Evolutionary conservation across 2,113 vertebrate species (phyloP).

Genomic region (Chloebia gouldiae): DNA sequence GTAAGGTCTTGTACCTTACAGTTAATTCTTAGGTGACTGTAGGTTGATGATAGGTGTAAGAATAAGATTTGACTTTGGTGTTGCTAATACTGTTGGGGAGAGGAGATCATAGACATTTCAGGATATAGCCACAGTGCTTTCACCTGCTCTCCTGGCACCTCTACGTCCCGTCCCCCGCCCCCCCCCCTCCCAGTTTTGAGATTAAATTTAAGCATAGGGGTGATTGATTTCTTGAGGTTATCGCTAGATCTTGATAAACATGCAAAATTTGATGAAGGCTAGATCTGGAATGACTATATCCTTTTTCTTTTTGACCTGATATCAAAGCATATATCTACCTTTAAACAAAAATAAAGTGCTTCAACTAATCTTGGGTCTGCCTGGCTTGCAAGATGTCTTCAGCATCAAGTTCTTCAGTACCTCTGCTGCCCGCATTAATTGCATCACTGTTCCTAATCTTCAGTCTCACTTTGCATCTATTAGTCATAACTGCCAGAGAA

Average conservation of each 20-base stretch:
- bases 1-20: not conserved
- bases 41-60: not conserved
- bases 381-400: not conserved
- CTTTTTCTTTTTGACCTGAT: not conserved
- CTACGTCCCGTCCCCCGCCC: fast-evolving
- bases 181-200: not conserved
- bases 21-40: not conserved
- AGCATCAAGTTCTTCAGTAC: not conserved
- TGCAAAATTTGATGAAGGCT: not conserved
- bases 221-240: not conserved
- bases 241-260: not conserved
- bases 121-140: not conserved
- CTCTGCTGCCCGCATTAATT: not conserved
- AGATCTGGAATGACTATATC: not conserved
- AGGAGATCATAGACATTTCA: not conserved
- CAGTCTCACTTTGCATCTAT: not conserved
- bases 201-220: not conserved
- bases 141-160: not conserved
- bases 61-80: not conserved
- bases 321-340: not conserved
- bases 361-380: not conserved
- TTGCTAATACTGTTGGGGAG: not conserved
- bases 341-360: not conserved
- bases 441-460: not conserved
- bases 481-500: constrained; percentile 17